A percentile compares a stretch with the other conserved stretches of the same genome.
phyloP scores from a whole-genome alignment of 2,888 invertebrate species.

The Aleiodes testaceus region DNA sequence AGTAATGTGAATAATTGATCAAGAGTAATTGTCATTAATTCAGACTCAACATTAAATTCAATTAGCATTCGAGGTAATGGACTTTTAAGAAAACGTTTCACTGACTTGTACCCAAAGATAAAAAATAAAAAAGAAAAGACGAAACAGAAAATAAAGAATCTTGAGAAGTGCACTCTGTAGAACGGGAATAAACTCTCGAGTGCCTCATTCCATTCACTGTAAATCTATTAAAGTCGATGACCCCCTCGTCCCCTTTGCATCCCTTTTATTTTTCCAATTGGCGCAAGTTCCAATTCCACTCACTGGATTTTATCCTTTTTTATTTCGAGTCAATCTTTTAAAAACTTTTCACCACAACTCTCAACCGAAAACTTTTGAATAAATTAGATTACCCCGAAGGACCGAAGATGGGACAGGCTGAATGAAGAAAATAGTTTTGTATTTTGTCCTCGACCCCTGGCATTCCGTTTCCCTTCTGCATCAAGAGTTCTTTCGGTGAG shows the following conservation, averaged over 20 bases:
- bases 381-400: constrained; percentile 66
- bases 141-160: constrained; percentile 42
- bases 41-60: no score
- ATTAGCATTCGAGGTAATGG: no score
- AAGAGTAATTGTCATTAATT: constrained; percentile 1
- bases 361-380: constrained; percentile 58
- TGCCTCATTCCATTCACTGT: constrained; percentile 28
- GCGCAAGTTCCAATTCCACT: background rate
- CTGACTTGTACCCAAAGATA: constrained; percentile 27
- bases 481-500: background rate
- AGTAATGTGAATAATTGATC: background rate
- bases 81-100: background rate
- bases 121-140: background rate
- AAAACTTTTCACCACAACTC: constrained; percentile 35
- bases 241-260: constrained; percentile 24
- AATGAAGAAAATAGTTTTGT: no score
- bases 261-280: background rate
- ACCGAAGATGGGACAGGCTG: no score
- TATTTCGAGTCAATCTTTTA: background rate
- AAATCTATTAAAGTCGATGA: constrained; percentile 64
- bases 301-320: constrained; percentile 5
- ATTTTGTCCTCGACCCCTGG: background rate
- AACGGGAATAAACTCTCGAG: constrained; percentile 27
- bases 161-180: constrained; percentile 43
- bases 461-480: background rate